Percentiles rank a stretch among this genome's conserved stretches.
Conservation (phyloP, 2,797 vertebrate species). For the Poeciliopsis turneri region DNA sequence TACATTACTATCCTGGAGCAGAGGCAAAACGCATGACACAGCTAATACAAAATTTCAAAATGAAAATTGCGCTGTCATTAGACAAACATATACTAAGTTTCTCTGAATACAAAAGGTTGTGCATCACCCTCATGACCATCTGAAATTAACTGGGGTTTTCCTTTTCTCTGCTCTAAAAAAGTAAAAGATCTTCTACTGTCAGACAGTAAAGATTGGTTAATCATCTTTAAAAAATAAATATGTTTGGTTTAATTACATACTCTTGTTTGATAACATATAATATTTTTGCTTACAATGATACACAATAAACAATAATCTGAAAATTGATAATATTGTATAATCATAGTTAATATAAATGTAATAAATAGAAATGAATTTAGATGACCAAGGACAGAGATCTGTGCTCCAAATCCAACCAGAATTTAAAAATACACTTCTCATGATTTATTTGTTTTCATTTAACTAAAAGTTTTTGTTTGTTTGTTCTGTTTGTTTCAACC, state of each 20-base stretch:
- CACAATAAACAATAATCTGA: neutral
- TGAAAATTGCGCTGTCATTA: neutral
- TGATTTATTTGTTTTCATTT: neutral
- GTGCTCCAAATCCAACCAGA: neutral
- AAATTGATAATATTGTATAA: neutral
- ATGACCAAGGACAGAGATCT: neutral
- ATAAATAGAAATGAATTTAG: neutral
- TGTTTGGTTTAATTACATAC: neutral
- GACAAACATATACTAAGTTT: neutral
- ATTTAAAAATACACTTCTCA: neutral
- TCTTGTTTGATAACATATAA: neutral
- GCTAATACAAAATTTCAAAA: neutral
- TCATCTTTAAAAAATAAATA: neutral
- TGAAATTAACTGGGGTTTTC: neutral
- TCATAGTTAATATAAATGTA: neutral
- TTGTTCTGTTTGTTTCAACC: neutral
- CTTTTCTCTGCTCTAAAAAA: neutral
- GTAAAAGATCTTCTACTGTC: too few relatives aligned
- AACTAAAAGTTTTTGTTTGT: too few relatives aligned
- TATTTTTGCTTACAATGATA: neutral
- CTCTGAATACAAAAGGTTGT: neutral
- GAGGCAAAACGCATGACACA: slow-evolving; percentile 10
- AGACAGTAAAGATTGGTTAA: neutral
- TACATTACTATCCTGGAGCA: slow-evolving; percentile 21
- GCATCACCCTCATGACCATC: neutral